Evolutionary conservation across 2,888 invertebrate genomes (phyloP), one percentile per base, ranked within the genome.

Genomic region (Melanophora roralis): DNA sequence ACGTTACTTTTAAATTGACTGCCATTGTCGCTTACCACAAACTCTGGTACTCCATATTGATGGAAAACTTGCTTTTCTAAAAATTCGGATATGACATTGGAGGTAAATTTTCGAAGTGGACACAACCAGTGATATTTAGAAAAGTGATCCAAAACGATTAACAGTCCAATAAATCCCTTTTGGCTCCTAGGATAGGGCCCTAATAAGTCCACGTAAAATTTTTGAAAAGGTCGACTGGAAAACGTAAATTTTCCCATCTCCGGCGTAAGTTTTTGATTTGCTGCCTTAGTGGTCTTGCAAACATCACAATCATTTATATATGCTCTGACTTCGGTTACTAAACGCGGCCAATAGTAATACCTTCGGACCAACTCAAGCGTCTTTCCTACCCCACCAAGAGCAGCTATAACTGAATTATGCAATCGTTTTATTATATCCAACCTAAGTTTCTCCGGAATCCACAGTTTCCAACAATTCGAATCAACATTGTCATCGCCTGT

Each of bases 11-110:
- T 64, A 69, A 83, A 85, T 69, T 84, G 84, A 7, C 67, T 49
- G 1, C 84, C 84, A 73, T 85, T 85, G 40, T 86, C 85, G 16
- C 73, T 67, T 6, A 84, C 82, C 9, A 83, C 49, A 6, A 34
- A 12, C 57, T 81, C 74, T 0, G 84, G 83, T 27, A 83, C 83
- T 14, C 84, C 85, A 21, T 47, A 47, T 2, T 47, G 19, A 47
- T 47, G 47, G 21, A 47, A 47, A 21, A 47, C 19, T 1, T 47
- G 9, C 6, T n/a, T 12, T 51, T 51, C 49, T 0, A 51, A 7
- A 27, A 27, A 51, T 27, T 51, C 49, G 7, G 12, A n/a, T 7
- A 51, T 51, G 21, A 19, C 11, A 12, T 47, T 47, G 12, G 19
- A 19, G 7, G 47, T 47, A 21, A 47, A 47, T 47, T 12, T 19